Base-by-base conservation (phyloP, 2,113 vertebrate species). In the Dendrocopos noguchii region DNA sequence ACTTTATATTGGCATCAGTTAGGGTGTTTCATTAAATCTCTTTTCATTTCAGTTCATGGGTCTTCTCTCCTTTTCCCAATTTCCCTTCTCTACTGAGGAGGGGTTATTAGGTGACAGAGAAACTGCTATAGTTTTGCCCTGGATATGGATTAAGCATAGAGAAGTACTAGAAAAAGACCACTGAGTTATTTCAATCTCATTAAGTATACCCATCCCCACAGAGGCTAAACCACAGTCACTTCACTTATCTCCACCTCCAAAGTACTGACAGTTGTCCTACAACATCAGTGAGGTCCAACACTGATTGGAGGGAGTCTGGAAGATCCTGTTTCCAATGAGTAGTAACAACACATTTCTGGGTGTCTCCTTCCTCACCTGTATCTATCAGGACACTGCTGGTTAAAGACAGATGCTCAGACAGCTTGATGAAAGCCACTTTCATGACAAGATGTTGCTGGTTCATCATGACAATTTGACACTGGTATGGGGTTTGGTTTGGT, bases 311-410 rank as follows among this genome's bases (percentile, higher is more conserved):
- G 17, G 31, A 90, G 65, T 64, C 90, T 0, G 9, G 82, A 83
- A 90, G 85, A 93, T 90, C 80, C 80, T 80, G 90, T 44, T 91
- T 88, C 64, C 75, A n/a, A 31, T 80, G 79, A 84, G 65, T 33
- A 56, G 42, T 28, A 24, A 59, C 46, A 79, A 29, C 1, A 4
- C 52, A 3, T 56, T 71, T 94, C 64, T 60, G 79, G n/a, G 64
- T 77, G 85, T 80, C 72, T 94, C 82, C 88, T 83, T 65, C 56
- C 65, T 93, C 65, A 28, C 42, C 39, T 70, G 71, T 75, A 46
- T 52, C 39, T 39, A 25, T 80, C 78, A 17, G 21, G 70, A 80
- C 86, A 63, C 63, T 65, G 59, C 71, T 72, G 57, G 46, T 21
- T 86, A 88, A 79, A 71, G 33, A 47, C 39, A 64, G 75, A 50